Base-by-base conservation (phyloP, 1,140 invertebrate genomes). In the Ctenoplectra terminalis region DNA sequence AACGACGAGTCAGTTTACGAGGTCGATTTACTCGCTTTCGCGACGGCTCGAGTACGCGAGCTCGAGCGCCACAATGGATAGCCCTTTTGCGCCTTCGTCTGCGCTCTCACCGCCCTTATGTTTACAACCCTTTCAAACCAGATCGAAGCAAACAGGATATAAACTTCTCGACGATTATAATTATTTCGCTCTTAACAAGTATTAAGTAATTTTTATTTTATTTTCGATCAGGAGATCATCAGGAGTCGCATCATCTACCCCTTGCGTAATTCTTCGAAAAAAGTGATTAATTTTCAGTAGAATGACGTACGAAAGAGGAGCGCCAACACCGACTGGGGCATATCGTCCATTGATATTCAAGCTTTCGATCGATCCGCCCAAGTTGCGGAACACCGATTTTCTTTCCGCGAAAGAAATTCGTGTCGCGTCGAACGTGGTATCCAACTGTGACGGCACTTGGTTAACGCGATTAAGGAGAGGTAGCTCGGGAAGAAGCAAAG, bases 1-100 rank as follows among this genome's bases (percentile, higher is more conserved):
- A 78, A 71, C 76, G 76, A 60, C 31, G 23, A 31, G 31, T 37
- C 43, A 37, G 54, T 78, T 78, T 78, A 78, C 76, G 70, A 71
- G 84, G 67, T 71, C 70, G 64, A 71, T 81, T 48, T 29, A 75
- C 40, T 43, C 61, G 63, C 48, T 31, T 58, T 56, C 56, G 56
- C 52, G 26, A 52, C 54, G 63, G n/a, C 43, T 37, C 58, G 7
- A 34, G 54, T 43, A 6, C 40, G 43, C 43, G 5, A 48, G 13
- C 46, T 43, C 37, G n/a, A 17, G 54, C n/a, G 50, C 37, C 20
- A 43, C 74, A 60, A 78, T 26, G 43, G 43, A 78, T 60, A 67
- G 52, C 66, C 75, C 75, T 66, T 78, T 60, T n/a, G 40, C 31
- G 23, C 29, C 40, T 46, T 58, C 40, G 54, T 37, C 17, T 9